Evolutionary conservation across 2,888 invertebrate genomes (phyloP), one percentile per base, ranked within the genome.

Genomic region (Eupithecia insigniata): DNA sequence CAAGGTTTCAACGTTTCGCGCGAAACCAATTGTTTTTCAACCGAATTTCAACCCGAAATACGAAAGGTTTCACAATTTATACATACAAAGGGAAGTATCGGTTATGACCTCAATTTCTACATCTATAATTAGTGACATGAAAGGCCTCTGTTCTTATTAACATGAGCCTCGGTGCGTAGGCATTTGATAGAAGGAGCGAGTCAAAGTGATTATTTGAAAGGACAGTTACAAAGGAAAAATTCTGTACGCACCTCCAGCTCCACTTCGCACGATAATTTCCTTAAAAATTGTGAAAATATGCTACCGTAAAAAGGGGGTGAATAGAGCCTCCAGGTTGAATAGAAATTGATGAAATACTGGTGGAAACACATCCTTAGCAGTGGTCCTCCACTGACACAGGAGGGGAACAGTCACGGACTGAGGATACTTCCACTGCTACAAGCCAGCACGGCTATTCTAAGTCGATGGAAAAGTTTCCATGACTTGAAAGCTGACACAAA

Each of bases 1-100:
- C 73, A 69, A 66, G 39, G 67, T 67, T 69, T 71, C 70, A 55
- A 61, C 62, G 66, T 67, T 67, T 46, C 64, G 14, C 67, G 69
- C 30, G 60, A 67, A 67, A 55, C 67, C 68, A 51, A 72, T 74
- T 74, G 74, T 74, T 36, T 74, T 69, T 55, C 22, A 39, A 65
- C n/a, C 32, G 32, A 62, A 62, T 62, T 62, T 62, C 55, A 55
- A 55, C 55, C 55, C 55, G 26, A 26, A 55, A 51, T 51, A 51
- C 46, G 12, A 10, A 14, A 55, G 26, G 12, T 5, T 26, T 55
- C 55, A 10, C 22, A 26, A 3, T 55, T 55, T 26, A 26, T 26
- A 22, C n/a, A 12, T 26, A 55, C 26, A n/a, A 26, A 26, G 12
- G 1, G 22, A 55, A 14, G 26, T 55, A 55, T 26, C 26, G 26